These are phyloP conservation scores for Pseudolycoriella hygida DNA, from an alignment of 2,888 invertebrate genomes.

Conservation along the genomic window DNA sequence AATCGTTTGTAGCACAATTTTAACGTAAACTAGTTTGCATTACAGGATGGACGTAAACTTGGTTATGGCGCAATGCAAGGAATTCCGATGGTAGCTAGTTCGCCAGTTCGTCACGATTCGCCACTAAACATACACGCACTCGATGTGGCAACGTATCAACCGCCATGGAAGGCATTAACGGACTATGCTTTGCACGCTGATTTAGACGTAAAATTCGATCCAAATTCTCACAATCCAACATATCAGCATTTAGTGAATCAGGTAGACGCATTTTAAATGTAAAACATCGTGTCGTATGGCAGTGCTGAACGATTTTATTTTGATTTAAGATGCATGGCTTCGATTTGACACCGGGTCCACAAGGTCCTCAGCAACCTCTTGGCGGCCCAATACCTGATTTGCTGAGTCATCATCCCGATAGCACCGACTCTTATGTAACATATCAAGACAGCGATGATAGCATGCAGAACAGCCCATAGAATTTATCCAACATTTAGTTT, in stretches of 20 bases:
- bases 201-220: constrained; percentile 52
- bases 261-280: constrained; percentile 35
- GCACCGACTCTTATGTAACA: constrained; percentile 76
- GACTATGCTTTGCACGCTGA: constrained; percentile 93
- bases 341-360: constrained; percentile 39
- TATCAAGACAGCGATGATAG: constrained; percentile 82
- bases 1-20: too few species aligned
- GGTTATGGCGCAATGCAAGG: constrained; percentile 91
- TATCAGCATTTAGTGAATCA: constrained; percentile 94
- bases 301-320: constrained; percentile 6
- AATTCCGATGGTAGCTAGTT: constrained; percentile 94
- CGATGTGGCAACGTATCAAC: constrained; percentile 83
- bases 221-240: constrained; percentile 74
- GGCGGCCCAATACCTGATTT: constrained; percentile 37
- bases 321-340: constrained; percentile 74
- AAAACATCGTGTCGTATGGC: background rate
- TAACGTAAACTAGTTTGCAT: constrained; percentile 26
- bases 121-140: constrained; percentile 72
- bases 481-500: background rate
- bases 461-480: constrained; percentile 54
- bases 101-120: constrained; percentile 79
- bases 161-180: constrained; percentile 91
- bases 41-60: constrained; percentile 84
- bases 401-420: constrained; percentile 54
- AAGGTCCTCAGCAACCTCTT: constrained; percentile 35